Evolutionary conservation across 2,113 vertebrate genomes (phyloP).

Genomic region (Cercocebus atys): DNA sequence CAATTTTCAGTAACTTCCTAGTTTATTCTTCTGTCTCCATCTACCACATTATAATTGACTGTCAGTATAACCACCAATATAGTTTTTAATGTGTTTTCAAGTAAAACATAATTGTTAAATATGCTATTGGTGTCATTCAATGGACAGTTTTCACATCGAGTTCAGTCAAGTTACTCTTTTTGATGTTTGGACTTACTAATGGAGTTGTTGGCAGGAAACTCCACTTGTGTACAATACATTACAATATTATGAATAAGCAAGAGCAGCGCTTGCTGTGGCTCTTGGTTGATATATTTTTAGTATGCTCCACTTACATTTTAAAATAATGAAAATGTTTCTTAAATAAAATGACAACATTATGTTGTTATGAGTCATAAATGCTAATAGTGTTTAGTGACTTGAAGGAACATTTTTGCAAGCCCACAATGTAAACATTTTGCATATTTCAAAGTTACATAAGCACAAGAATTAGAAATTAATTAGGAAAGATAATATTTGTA

Average conservation of each 20-base stretch:
- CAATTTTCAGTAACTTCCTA: neutral
- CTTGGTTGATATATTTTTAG: neutral
- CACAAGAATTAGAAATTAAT: slow-evolving; percentile 71
- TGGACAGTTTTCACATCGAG: neutral
- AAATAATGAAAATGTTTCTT: neutral
- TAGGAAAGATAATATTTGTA: slow-evolving; percentile 61
- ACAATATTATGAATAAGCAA: neutral
- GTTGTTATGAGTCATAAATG: neutral
- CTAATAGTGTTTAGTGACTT: neutral
- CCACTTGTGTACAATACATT: neutral
- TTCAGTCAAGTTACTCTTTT: neutral
- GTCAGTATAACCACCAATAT: neutral
- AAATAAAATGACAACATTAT: too few species aligned
- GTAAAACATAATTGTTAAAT: neutral
- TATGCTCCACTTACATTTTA: neutral
- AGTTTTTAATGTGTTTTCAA: neutral
- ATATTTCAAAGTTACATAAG: slow-evolving; percentile 67
- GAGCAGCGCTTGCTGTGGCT: neutral
- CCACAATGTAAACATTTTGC: slow-evolving; percentile 41
- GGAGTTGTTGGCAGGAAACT: neutral
- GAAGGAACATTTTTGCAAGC: neutral
- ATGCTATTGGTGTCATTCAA: neutral
- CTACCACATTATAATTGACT: neutral
- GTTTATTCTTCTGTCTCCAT: neutral
- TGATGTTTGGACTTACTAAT: neutral